Base-by-base conservation (phyloP, 92 coral and sea anemone species). In the Porites lobata region DNA sequence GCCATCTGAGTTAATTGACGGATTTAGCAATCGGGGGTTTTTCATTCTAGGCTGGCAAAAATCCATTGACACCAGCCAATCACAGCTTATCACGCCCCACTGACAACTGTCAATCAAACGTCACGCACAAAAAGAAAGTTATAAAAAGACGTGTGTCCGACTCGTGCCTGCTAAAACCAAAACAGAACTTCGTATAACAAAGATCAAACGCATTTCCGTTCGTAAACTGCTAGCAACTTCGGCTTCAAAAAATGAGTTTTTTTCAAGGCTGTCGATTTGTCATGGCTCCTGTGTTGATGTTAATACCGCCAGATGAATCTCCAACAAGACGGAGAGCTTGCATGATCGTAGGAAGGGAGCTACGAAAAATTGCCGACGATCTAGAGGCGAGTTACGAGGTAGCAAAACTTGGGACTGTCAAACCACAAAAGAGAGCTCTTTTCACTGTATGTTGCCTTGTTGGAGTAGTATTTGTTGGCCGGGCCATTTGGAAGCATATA, bases 251-350 rank as follows among this genome's bases (percentile, higher is more conserved):
- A 63, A 72, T 75, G 87, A 62, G 18, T 61, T 61, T 9, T 19
- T 72, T 58, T 8, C 74, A 63, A 51, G 64, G 52, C 4, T 50
- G 80, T 8, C 50, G 80, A 13, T 13, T 83, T 8, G 50, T 71
- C 72, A 84, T 84, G 81, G 73, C 87, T 1, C 68, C 87, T 1
- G n/a, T 63, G 38, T 58, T 69, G n/a, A 22, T 77, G 51, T 59
- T 84, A 2, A n/a, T 84, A 12, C 24, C 72, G 4, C 19, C 87
- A 1, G 81, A 84, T 29, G 70, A 84, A 19, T 84, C 65, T 47
- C 87, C 87, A 7, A 61, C 73, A 7, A 80, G 80, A 3, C 62
- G 87, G 20, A 84, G 81, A 73, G 81, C 87, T 10, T 84, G 87
- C 15, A 84, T 84, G 15, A 32, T 53, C 7, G 81, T 84, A 53